phyloP scores from a whole-genome alignment of 2,113 vertebrate species.

The Eira barbara region DNA sequence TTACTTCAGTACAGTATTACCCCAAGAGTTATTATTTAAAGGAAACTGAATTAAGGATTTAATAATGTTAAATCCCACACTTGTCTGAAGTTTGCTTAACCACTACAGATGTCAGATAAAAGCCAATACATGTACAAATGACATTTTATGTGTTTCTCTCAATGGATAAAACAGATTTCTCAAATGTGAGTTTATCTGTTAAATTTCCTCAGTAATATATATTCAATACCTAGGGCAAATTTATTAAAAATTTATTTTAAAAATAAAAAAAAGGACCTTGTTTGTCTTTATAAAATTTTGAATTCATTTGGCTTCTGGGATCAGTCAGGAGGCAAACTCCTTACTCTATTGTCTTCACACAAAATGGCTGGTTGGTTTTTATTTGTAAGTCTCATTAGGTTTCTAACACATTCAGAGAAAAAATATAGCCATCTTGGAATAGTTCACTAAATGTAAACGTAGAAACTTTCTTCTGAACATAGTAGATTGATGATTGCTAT shows the following conservation, averaged over 20 bases:
- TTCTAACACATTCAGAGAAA: background rate
- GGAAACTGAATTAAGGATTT: background rate
- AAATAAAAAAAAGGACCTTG: background rate
- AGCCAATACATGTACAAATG: background rate
- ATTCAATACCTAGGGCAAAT: background rate
- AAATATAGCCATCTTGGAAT: background rate
- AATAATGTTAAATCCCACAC: background rate
- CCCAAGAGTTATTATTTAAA: background rate
- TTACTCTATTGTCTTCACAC: background rate
- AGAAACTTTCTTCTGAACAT: background rate
- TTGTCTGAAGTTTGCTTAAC: background rate
- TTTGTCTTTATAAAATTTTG: slow-evolving; percentile 35
- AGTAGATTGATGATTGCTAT: background rate
- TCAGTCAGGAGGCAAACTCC: background rate
- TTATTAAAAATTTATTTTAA: background rate
- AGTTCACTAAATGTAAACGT: background rate
- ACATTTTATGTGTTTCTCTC: background rate
- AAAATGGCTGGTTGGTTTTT: slow-evolving; percentile 10
- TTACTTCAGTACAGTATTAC: background rate
- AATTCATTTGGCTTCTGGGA: background rate
- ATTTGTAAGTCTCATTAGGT: slow-evolving; percentile 4
- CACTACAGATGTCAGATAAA: background rate
- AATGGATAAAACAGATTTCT: background rate
- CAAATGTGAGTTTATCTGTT: background rate
- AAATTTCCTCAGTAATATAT: background rate